A percentile compares a stretch with the other conserved stretches of the same genome.
phyloP scores from a whole-genome alignment of 1,140 invertebrate species.

The Caenorhabditis tropicalis region DNA sequence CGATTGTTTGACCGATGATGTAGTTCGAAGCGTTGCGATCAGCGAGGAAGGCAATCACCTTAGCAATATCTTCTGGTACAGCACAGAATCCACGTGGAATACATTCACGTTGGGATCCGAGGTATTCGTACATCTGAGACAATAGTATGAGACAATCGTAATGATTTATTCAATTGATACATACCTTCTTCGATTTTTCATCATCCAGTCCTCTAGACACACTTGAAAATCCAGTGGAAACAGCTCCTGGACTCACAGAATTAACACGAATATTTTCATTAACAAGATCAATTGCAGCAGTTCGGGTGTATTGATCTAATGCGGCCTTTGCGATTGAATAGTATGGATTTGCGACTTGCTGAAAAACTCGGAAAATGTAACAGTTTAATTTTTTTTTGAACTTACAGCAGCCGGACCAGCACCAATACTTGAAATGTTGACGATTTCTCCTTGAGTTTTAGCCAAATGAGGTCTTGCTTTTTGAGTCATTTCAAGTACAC shows the following conservation, averaged over 20 bases:
- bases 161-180: neutral
- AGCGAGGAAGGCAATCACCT: constrained; percentile 41
- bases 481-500: constrained; percentile 32
- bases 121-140: constrained; percentile 4
- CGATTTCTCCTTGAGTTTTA: constrained; percentile 31
- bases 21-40: constrained; percentile 13
- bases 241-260: constrained; percentile 26
- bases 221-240: neutral
- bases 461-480: constrained; percentile 19
- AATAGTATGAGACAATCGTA: neutral
- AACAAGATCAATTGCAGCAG: neutral
- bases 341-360: constrained; percentile 25
- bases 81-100: constrained; percentile 30
- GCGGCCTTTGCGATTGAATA: constrained; percentile 23
- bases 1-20: constrained; percentile 6
- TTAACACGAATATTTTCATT: neutral
- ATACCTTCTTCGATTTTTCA: neutral
- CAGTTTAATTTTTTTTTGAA: neutral
- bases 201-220: neutral
- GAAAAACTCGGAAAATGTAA: neutral
- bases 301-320: neutral
- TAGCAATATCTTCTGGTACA: constrained; percentile 25
- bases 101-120: neutral
- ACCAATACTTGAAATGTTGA: constrained; percentile 30
- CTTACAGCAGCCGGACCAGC: constrained; percentile 24